Conservation (phyloP, 2,113 vertebrate species). For the Rhodinocichla rosea region DNA sequence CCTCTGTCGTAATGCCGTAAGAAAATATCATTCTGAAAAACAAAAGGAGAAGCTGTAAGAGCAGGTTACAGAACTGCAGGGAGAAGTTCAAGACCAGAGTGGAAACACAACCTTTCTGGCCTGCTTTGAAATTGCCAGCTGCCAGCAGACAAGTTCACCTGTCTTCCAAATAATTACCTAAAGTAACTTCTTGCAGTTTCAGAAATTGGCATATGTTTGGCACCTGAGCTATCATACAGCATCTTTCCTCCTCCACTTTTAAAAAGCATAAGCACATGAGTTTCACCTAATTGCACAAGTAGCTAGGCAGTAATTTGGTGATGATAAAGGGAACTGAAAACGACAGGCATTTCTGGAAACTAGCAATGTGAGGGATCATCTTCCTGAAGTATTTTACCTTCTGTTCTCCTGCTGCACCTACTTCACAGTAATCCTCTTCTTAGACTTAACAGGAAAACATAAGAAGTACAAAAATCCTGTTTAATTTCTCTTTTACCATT, state of each 20-base stretch:
- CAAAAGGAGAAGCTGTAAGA: constrained; percentile 19
- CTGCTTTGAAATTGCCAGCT: background rate
- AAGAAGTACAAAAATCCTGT: background rate
- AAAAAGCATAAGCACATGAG: background rate
- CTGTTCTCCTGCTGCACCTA: background rate
- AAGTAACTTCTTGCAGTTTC: background rate
- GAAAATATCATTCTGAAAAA: constrained; percentile 93
- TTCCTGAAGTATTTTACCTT: background rate
- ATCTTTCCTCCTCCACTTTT: background rate
- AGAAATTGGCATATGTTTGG: background rate
- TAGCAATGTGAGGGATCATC: background rate
- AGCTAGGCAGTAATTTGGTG: background rate
- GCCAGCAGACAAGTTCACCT: background rate
- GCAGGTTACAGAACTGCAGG: background rate
- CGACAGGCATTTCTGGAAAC: background rate
- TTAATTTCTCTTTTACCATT: background rate
- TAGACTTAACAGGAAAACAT: background rate
- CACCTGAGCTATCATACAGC: background rate
- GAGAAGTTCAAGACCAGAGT: background rate
- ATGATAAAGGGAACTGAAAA: background rate
- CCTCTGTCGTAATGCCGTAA: constrained; percentile 96
- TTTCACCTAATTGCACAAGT: background rate
- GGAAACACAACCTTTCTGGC: background rate
- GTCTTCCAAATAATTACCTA: background rate
- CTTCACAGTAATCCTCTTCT: background rate